Percentiles rank a stretch among this genome's conserved stretches.
Conservation (phyloP, 1,140 invertebrate genomes). For the Cheumatopsyche charites region DNA sequence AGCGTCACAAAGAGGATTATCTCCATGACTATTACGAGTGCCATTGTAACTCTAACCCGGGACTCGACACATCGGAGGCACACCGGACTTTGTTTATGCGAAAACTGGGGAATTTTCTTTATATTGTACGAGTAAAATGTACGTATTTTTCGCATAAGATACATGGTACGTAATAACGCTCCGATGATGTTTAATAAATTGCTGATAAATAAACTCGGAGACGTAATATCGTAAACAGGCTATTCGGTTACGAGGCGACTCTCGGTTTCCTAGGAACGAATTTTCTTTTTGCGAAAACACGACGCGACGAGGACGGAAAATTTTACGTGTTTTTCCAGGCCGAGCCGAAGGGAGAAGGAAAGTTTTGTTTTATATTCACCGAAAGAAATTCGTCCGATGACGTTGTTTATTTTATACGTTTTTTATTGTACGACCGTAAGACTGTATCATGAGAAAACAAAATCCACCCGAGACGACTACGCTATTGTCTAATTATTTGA, state of each 20-base stretch:
- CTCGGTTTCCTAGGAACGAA: conserved; percentile 1
- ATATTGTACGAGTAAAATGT: background rate
- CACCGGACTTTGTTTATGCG: background rate
- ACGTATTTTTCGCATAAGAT: background rate
- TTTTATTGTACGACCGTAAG: conserved; percentile 2
- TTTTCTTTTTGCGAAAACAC: background rate
- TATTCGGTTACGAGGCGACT: conserved; percentile 6
- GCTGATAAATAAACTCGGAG: conserved; percentile 13
- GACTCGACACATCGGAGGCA: background rate
- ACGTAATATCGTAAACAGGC: conserved; percentile 17
- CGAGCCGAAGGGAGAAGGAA: background rate
- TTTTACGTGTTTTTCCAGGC: background rate
- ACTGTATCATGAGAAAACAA: too few relatives aligned
- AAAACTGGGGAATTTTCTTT: background rate
- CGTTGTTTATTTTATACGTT: conserved; percentile 17
- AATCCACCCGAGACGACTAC: too few relatives aligned
- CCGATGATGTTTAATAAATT: conserved; percentile 21
- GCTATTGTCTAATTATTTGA: too few relatives aligned
- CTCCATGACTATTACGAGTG: conserved; percentile 32
- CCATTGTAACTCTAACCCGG: background rate
- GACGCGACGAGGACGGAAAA: background rate
- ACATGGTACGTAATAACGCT: background rate
- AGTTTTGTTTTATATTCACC: conserved; percentile 5
- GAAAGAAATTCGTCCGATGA: conserved; percentile 4
- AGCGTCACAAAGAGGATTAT: conserved; percentile 34